A percentile compares a stretch with the other conserved stretches of the same genome.
Evolutionary conservation across 2,797 vertebrate species (phyloP).

Genomic region (Anomalospiza imberbis): DNA sequence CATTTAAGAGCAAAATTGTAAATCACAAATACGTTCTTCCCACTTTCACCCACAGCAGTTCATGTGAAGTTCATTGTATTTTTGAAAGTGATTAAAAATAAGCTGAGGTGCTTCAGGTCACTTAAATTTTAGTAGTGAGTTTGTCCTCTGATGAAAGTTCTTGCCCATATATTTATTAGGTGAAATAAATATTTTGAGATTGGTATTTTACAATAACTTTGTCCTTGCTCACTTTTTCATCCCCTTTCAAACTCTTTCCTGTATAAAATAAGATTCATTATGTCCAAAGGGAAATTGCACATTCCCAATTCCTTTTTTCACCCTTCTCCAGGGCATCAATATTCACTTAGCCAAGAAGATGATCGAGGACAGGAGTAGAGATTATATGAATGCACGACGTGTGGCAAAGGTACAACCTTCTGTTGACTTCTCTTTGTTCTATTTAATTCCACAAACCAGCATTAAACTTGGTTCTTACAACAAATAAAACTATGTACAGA

Average conservation of each 20-base stretch:
- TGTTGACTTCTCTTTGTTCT: not conserved
- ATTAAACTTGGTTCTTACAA: not conserved
- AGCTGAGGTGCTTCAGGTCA: not conserved
- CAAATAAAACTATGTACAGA: not conserved
- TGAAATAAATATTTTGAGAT: not conserved
- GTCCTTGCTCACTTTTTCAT: not conserved
- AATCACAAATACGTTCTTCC: not conserved
- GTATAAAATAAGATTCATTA: not conserved
- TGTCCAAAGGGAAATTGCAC: not conserved
- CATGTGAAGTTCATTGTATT: not conserved
- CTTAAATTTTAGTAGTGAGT: not conserved
- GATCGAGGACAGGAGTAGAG: slow-evolving; percentile 98
- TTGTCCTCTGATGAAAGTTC: not conserved
- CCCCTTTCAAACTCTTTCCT: not conserved
- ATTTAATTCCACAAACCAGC: not conserved
- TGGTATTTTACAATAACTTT: not conserved
- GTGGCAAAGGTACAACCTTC: slow-evolving; percentile 89
- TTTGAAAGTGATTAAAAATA: not conserved
- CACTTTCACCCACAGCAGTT: not conserved
- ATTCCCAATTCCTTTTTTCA: not conserved
- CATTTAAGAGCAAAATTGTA: not conserved
- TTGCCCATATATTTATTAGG: not conserved
- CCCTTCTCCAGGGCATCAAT: slow-evolving; percentile 89
- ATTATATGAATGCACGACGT: slow-evolving; percentile 98
- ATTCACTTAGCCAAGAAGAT: slow-evolving; percentile 99